Evolutionary conservation across 2,113 vertebrate genomes (phyloP).

Genomic region (Mus musculus): GRCm39 chr14:48994001-48994500

Average conservation of each 20-base stretch:
- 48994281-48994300: neutral
- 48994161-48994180: too few species aligned
- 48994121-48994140: neutral
- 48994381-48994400: neutral
- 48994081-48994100: neutral
- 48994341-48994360: neutral
- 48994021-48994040: neutral
- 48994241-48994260: too few species aligned
- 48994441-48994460: too few species aligned
- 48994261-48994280: neutral
- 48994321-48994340: neutral
- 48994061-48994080: neutral
- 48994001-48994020: neutral
- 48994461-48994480: too few species aligned
- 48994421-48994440: too few species aligned
- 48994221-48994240: too few species aligned
- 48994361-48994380: neutral
- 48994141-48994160: too few species aligned
- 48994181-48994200: too few species aligned
- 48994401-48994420: neutral
- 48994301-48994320: neutral
- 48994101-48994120: neutral
- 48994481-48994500: too few species aligned
- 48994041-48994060: neutral
- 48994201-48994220: too few species aligned